These are phyloP conservation scores for human (Homo sapiens) DNA, from an alignment of 2,113 vertebrate species.

Conservation along the genomic window GRCh38 chr9:86485001-86485500, in stretches of 20 bases:
- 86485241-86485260: not conserved
- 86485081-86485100: too few species aligned
- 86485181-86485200: not conserved
- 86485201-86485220: not conserved
- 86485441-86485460: not conserved
- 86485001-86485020: too few species aligned
- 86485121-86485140: not conserved
- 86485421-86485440: not conserved
- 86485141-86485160: not conserved
- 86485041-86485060: too few species aligned
- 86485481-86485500: not conserved
- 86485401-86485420: not conserved
- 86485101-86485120: too few species aligned
- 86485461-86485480: not conserved
- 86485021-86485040: too few species aligned
- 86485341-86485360: not conserved
- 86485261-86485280: not conserved
- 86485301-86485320: not conserved
- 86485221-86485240: not conserved
- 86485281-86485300: not conserved
- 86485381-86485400: not conserved
- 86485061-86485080: too few species aligned
- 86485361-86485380: not conserved
- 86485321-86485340: not conserved
- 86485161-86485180: not conserved